These are phyloP conservation scores for Bombylius discolor DNA, from an alignment of 2,888 invertebrate genomes.

Conservation along the genomic window DNA sequence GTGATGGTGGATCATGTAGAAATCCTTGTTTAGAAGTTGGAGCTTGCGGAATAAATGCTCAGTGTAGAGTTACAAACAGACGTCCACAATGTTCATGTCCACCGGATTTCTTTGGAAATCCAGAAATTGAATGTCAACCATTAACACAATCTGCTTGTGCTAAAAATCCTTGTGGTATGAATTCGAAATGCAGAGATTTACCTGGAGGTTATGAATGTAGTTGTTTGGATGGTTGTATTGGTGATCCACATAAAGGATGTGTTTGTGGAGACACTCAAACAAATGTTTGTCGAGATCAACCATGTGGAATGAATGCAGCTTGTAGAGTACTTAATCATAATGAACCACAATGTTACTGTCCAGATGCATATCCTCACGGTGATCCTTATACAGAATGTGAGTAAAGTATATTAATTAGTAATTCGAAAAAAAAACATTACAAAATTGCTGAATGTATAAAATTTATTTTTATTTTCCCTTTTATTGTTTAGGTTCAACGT, in stretches of 20 bases:
- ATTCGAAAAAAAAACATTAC: no score
- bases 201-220: constrained; percentile 68
- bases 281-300: constrained; percentile 63
- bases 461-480: no score
- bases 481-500: constrained; percentile 40
- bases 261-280: constrained; percentile 53
- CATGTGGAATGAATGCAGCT: constrained; percentile 71
- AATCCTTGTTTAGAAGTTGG: constrained; percentile 68
- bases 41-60: constrained; percentile 72
- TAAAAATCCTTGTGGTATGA: constrained; percentile 71
- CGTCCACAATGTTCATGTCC: constrained; percentile 66
- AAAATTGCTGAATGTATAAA: no score
- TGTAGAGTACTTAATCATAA: constrained; percentile 56
- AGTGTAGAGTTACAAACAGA: constrained; percentile 66
- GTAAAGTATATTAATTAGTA: constrained; percentile 26
- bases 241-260: constrained; percentile 69
- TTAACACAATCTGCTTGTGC: constrained; percentile 59
- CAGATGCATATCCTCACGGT: constrained; percentile 65
- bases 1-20: constrained; percentile 59
- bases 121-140: constrained; percentile 52
- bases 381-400: constrained; percentile 78
- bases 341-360: constrained; percentile 72
- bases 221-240: constrained; percentile 66
- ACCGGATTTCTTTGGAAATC: constrained; percentile 59
- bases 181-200: constrained; percentile 67